Conservation (phyloP, 92 coral and sea anemone species). For the Nematostella vectensis region DNA sequence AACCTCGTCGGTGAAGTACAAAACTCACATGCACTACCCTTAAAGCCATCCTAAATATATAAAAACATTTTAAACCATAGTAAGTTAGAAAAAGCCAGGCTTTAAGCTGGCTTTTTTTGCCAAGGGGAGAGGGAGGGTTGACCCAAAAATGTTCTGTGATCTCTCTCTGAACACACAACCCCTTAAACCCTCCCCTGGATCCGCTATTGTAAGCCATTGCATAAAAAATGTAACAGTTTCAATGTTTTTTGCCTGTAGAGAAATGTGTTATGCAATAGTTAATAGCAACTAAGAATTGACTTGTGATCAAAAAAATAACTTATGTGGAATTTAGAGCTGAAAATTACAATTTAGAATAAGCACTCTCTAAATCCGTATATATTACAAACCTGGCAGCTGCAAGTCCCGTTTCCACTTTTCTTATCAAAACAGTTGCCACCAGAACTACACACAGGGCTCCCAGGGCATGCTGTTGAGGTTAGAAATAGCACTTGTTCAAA, state of each 20-base stretch:
- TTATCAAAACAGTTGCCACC: conserved; percentile 65
- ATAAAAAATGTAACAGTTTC: neutral
- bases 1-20: conserved; percentile 58
- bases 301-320: neutral
- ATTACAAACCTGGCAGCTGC: conserved; percentile 56
- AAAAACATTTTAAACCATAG: no score
- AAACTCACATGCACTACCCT: conserved; percentile 86
- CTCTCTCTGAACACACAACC: no score
- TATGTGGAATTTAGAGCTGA: neutral
- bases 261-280: no score
- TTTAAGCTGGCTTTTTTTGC: no score
- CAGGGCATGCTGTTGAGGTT: conserved; percentile 77
- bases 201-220: no score
- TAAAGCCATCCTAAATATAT: conserved; percentile 50
- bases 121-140: no score
- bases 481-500: no score
- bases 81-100: neutral
- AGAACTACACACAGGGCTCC: conserved; percentile 51
- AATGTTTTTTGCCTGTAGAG: neutral
- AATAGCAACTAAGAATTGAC: neutral
- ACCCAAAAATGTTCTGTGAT: no score
- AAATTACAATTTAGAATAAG: no score
- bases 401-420: conserved; percentile 62
- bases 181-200: no score
- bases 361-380: no score